Evolutionary conservation across 2,888 invertebrate genomes (phyloP), one percentile per base, ranked within the genome.

Genomic region (Argyresthia albistria): DNA sequence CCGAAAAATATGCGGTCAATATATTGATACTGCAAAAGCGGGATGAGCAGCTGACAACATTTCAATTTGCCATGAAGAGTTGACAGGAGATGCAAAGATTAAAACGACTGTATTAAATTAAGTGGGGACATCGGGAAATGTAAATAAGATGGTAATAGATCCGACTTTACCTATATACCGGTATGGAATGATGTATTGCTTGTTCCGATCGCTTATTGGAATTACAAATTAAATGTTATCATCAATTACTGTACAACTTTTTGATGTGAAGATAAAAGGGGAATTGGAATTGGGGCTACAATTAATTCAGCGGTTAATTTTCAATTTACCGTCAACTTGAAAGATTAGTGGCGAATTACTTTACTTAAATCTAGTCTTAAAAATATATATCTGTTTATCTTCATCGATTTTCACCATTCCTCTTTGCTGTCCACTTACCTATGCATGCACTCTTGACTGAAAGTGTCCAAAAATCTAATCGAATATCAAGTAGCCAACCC

Each of bases 71-170:
- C 63, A 65, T 60, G 69, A 65, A 70, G 62, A 72, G 72, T 59
- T 73, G 80, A 80, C 79, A 76, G 67, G 67, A 73, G 73, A 74
- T 71, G 69, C 62, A 65, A 61, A 69, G 74, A 73, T 72, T 69
- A 69, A 65, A 63, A 62, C 63, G 63, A 67, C 64, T 63, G 68
- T 67, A 69, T 62, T 60, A 61, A 62, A 63, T 64, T 9, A 50
- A 42, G 50, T 53, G 48, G 53, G 54, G 46, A 46, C 54, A 47
- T 54, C 47, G 60, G 65, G 6, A 66, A 67, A 71, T 68, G 64
- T 64, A 63, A 65, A 67, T 64, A 67, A 50, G 42, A 46, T 46
- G 50, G 43, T 47, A 54, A 56, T 53, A 63, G 61, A 55, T 54
- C 51, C 53, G 61, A 25, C 25, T 63, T 36, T 62, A 58, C 62